phyloP scores from a whole-genome alignment of 2,797 vertebrate genomes.

The Channallabes apus region DNA sequence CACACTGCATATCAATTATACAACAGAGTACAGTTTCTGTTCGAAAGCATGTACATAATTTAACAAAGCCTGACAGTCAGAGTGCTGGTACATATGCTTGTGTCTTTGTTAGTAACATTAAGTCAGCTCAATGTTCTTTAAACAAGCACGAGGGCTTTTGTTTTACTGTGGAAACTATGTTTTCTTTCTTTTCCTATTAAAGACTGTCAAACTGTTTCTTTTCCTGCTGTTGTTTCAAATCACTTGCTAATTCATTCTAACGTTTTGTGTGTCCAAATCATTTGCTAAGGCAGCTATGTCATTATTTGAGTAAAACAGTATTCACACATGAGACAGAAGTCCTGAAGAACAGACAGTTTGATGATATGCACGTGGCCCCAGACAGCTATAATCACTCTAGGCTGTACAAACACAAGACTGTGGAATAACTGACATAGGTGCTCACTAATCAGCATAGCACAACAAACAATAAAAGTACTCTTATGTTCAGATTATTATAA shows the following conservation, averaged over 20 bases:
- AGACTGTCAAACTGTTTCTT: conserved; percentile 20
- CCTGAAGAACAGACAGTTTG: not conserved
- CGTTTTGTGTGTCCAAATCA: conserved; percentile 9
- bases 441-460: not conserved
- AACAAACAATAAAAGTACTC: not conserved
- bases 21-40: conserved; percentile 16
- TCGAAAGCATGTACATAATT: conserved; percentile 35
- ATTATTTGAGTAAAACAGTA: not conserved
- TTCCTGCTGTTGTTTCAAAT: conserved; percentile 5
- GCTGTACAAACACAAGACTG: not conserved
- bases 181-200: conserved; percentile 30
- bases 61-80: conserved; percentile 33
- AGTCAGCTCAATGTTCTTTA: conserved; percentile 19
- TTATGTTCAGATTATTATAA: not conserved
- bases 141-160: conserved; percentile 19
- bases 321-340: not conserved
- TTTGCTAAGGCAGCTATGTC: conserved; percentile 26
- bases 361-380: not conserved
- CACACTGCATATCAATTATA: conserved; percentile 23
- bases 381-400: conserved; percentile 5
- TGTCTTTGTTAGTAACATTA: conserved; percentile 34
- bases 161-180: conserved; percentile 21
- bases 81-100: conserved; percentile 10
- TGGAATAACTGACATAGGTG: conserved; percentile 1
- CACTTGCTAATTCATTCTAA: conserved; percentile 10